These are phyloP conservation scores for Carabus problematicus DNA, from an alignment of 2,888 invertebrate species.

Conservation along the genomic window DNA sequence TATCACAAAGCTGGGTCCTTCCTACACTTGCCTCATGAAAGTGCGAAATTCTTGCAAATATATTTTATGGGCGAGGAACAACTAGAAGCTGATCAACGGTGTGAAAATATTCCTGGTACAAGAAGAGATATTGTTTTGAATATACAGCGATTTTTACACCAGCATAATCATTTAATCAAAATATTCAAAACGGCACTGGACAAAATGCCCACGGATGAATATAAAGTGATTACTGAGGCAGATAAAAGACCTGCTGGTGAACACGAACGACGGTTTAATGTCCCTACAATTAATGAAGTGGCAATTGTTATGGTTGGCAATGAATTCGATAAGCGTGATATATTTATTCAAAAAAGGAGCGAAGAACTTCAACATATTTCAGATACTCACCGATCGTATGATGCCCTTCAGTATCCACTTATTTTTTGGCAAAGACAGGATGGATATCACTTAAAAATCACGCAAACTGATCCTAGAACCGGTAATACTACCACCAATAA, in stretches of 20 bases:
- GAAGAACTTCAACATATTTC: conserved; percentile 10
- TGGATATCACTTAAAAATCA: conserved; percentile 44
- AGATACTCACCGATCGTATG: conserved; percentile 47
- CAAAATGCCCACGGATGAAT: no score
- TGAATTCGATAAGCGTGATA: no score
- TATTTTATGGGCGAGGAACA: conserved; percentile 45
- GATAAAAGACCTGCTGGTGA: no score
- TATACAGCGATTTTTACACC: background rate
- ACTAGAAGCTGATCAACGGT: conserved; percentile 12
- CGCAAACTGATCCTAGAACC: conserved; percentile 25
- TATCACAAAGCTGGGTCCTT: conserved; percentile 46
- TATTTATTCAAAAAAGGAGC: no score
- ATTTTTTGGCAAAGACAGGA: conserved; percentile 48
- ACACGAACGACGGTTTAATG: no score
- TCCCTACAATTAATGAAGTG: no score
- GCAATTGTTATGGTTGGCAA: no score
- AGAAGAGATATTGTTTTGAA: background rate
- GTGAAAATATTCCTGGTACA: background rate
- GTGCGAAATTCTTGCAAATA: conserved; percentile 45
- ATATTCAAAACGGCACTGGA: no score
- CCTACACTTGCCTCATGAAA: conserved; percentile 26
- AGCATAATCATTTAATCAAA: no score
- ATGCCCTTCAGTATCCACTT: conserved; percentile 51
- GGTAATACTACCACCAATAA: conserved; percentile 17
- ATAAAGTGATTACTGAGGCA: no score